Evolutionary conservation across 1,140 invertebrate genomes (phyloP).

Genomic region (Drosophila ironensis): DNA sequence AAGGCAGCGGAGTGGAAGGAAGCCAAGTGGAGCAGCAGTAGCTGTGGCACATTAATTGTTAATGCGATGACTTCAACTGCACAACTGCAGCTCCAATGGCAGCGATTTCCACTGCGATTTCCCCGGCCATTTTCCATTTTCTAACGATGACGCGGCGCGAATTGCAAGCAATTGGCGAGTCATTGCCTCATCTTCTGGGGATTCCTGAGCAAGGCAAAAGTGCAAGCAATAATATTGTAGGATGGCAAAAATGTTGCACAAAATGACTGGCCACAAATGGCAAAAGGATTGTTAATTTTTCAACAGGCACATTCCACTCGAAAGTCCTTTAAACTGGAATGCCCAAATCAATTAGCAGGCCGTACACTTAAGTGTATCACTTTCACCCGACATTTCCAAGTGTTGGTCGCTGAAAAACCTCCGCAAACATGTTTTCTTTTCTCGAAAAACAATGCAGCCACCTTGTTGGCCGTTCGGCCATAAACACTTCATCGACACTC

Average conservation of each 20-base stretch:
- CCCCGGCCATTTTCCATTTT: conserved; percentile 1
- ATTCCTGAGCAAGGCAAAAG: not conserved
- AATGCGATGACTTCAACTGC: conserved; percentile 35
- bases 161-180: conserved; percentile 13
- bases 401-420: conserved; percentile 26
- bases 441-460: conserved; percentile 17
- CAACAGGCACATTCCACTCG: no score
- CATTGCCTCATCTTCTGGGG: conserved; percentile 15
- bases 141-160: conserved; percentile 25
- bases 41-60: conserved; percentile 43
- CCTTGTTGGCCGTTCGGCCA: conserved; percentile 34
- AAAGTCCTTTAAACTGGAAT: not conserved
- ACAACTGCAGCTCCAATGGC: not conserved
- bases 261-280: no score
- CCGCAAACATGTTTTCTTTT: conserved; percentile 32
- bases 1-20: not conserved
- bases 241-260: not conserved
- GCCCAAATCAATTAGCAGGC: not conserved
- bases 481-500: conserved; percentile 74
- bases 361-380: conserved; percentile 1
- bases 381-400: not conserved
- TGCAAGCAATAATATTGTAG: not conserved
- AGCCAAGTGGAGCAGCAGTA: conserved; percentile 23
- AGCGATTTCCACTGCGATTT: not conserved
- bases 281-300: not conserved